Evolutionary conservation across 2,113 vertebrate species (phyloP).

Genomic region (Cisticola juncidis): DNA sequence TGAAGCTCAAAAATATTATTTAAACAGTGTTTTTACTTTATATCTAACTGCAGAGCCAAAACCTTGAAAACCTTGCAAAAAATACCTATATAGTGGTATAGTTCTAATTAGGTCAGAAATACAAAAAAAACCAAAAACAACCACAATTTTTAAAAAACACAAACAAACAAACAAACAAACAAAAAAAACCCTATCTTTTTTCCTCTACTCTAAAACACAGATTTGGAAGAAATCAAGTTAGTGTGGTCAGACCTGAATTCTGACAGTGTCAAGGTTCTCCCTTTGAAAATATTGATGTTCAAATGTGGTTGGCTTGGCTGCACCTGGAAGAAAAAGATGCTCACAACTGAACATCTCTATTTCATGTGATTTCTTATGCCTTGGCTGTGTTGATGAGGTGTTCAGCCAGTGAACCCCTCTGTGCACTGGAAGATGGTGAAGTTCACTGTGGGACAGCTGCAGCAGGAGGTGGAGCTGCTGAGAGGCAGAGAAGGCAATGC

Average conservation of each 20-base stretch:
- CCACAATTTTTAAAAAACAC: no score
- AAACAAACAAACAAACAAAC: background rate
- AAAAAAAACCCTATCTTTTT: background rate
- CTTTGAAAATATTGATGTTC: background rate
- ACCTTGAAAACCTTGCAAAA: background rate
- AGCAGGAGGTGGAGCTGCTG: background rate
- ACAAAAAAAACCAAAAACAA: accelerated
- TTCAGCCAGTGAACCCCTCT: background rate
- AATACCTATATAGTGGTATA: accelerated
- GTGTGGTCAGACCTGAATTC: background rate
- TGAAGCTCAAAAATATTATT: background rate
- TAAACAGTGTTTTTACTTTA: background rate
- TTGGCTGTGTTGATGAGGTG: background rate
- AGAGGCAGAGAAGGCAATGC: background rate
- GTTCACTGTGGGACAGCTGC: background rate
- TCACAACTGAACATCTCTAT: background rate
- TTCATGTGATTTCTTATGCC: background rate
- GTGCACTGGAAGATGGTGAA: background rate
- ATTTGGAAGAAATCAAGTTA: background rate
- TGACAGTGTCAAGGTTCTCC: background rate
- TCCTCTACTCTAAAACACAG: background rate
- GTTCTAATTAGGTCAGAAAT: background rate
- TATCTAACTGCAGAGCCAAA: background rate
- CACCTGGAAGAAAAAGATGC: background rate
- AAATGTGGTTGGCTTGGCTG: background rate